Percentiles rank a stretch among this genome's conserved stretches.
phyloP scores from a whole-genome alignment of 2,888 invertebrate genomes.

The Phania funesta region DNA sequence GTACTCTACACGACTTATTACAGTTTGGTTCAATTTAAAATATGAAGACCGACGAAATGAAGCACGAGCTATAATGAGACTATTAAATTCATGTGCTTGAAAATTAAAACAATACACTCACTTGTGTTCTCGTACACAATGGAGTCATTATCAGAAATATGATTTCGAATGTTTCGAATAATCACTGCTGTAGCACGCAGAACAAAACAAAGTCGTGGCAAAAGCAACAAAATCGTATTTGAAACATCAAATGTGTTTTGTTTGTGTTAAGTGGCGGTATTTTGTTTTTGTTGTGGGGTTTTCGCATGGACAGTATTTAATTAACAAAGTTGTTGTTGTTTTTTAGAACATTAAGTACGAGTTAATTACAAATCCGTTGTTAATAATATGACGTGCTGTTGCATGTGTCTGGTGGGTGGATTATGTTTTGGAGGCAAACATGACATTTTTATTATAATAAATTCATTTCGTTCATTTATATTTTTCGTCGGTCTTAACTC shows the following conservation, averaged over 20 bases:
- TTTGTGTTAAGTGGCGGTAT: not conserved
- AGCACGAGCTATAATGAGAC: constrained; percentile 48
- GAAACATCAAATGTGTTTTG: constrained; percentile 67
- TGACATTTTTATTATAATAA: no score
- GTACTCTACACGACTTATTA: not conserved
- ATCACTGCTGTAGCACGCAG: constrained; percentile 27
- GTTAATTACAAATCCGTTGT: not conserved
- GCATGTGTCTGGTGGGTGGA: not conserved
- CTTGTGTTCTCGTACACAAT: constrained; percentile 8
- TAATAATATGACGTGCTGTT: not conserved
- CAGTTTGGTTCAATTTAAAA: constrained; percentile 10
- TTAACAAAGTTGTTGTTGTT: not conserved
- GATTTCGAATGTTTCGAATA: constrained; percentile 5
- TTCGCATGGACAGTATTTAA: not conserved
- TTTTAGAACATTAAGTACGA: not conserved
- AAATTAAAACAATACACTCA: constrained; percentile 1
- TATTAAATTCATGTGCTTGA: constrained; percentile 31
- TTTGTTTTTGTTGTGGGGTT: not conserved
- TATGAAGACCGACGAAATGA: constrained; percentile 26
- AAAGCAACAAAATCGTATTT: constrained; percentile 62
- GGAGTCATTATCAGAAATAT: constrained; percentile 50
- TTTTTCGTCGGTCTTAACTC: no score
- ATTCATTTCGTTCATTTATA: no score
- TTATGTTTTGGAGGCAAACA: not conserved
- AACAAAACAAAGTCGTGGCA: constrained; percentile 43